Base-by-base conservation (phyloP, 2,888 invertebrate species). In the Dryobota labecula region DNA sequence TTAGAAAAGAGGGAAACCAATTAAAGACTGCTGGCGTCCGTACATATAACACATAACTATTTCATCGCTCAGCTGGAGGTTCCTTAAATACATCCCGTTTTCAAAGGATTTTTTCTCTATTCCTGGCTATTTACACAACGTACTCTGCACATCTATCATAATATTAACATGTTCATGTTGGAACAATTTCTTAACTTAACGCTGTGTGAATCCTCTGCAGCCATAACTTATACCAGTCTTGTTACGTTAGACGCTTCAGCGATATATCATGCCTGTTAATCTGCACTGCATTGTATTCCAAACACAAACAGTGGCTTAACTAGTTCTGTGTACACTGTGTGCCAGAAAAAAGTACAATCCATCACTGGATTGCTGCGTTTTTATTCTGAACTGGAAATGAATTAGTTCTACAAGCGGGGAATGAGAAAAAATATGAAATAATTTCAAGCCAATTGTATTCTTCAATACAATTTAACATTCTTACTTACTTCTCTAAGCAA, bases 201-300 rank as follows among this genome's bases (percentile, higher is more conserved):
- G 53, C 76, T 75, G 24, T 63, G 57, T 71, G 56, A 65, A 64
- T 71, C 66, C 38, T 70, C 64, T 73, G 56, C 33, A 76, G 60
- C 74, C 58, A 85, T 86, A 86, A 86, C 65, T 83, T 82, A 78
- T 70, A 24, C 72, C 45, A 70, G 79, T 78, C 76, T 80, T 74
- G 71, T 83, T 77, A 77, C 72, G 75, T 83, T 80, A 77, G 84
- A 71, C 78, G 78, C 70, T 83, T 80, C 80, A 65, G 68, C 85
- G 77, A 83, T 89, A 86, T 88, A 90, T 90, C 90, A 88, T 82
- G 79, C 78, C 82, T 80, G 86, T 84, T 89, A 87, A 90, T 90
- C 87, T 88, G 71, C 78, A 73, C 79, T 78, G 82, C 83, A 85
- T 83, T 85, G 83, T 86, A 87, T 83, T 81, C 83, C 82, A 84